These are phyloP conservation scores for Lamellibrachia luymesi DNA, from an alignment of 1,140 invertebrate species.

Conservation along the genomic window DNA sequence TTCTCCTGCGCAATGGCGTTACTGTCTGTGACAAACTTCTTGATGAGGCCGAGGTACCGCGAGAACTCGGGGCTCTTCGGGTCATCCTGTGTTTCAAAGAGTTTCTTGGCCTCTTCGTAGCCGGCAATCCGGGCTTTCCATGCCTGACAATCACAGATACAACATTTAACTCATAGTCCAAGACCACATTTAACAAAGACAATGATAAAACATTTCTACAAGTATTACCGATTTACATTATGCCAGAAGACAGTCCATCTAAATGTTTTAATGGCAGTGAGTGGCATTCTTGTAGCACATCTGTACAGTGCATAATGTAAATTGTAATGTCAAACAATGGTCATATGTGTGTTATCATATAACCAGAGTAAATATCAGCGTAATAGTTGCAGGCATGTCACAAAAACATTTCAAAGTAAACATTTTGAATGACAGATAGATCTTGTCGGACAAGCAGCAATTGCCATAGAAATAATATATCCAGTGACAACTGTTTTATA, in stretches of 20 bases:
- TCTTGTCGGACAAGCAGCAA: background rate
- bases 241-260: background rate
- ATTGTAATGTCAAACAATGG: too few relatives aligned
- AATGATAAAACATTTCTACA: background rate
- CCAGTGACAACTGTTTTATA: background rate
- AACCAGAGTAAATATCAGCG: background rate
- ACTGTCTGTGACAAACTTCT: conserved; percentile 92
- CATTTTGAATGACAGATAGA: background rate
- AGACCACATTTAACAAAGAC: background rate
- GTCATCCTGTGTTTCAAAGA: conserved; percentile 72
- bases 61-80: conserved; percentile 91
- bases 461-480: background rate
- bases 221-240: background rate
- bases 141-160: conserved; percentile 55
- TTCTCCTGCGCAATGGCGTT: conserved; percentile 96
- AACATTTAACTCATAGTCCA: background rate
- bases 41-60: conserved; percentile 86
- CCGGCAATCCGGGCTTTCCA: conserved; percentile 93
- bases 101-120: conserved; percentile 88
- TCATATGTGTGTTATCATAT: background rate
- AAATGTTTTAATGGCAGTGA: background rate
- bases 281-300: background rate
- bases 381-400: background rate
- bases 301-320: too few relatives aligned
- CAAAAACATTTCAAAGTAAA: background rate